Percentiles rank a stretch among this genome's conserved stretches.
Conservation (phyloP, 1,140 invertebrate species). For the Bradysia coprophila region DNA sequence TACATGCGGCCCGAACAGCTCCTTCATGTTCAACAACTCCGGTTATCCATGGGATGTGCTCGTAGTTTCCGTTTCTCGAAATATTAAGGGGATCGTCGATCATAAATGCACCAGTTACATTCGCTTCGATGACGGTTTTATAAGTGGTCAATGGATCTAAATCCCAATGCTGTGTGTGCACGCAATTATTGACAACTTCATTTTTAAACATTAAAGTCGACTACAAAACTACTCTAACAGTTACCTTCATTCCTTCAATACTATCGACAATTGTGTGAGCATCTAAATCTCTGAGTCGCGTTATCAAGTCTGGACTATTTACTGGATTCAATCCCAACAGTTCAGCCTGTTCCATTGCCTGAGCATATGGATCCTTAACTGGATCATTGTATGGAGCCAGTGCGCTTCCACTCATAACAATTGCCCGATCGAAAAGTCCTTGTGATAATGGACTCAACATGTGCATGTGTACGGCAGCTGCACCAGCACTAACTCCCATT, state of each 20-base stretch:
- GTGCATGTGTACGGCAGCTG: constrained; percentile 24
- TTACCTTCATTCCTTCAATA: constrained; percentile 15
- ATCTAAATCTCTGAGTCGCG: constrained; percentile 20
- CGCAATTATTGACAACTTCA: too few relatives aligned
- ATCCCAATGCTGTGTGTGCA: constrained; percentile 25
- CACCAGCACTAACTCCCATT: constrained; percentile 37
- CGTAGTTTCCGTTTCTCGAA: constrained; percentile 14
- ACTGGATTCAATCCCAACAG: constrained; percentile 10
- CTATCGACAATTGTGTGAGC: constrained; percentile 15
- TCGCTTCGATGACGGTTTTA: constrained; percentile 23
- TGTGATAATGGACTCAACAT: constrained; percentile 23
- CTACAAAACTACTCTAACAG: too few relatives aligned
- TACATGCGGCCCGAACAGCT: constrained; percentile 19
- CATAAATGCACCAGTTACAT: constrained; percentile 16
- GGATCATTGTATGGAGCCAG: constrained; percentile 35
- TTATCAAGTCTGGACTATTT: constrained; percentile 11
- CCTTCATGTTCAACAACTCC: constrained; percentile 24
- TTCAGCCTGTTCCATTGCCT: constrained; percentile 15
- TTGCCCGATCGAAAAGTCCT: constrained; percentile 29
- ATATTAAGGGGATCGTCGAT: constrained; percentile 17
- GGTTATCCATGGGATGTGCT: constrained; percentile 22
- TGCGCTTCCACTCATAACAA: constrained; percentile 38
- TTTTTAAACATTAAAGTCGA: too few relatives aligned
- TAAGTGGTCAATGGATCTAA: constrained; percentile 25
- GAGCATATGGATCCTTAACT: constrained; percentile 22